Base-by-base conservation (phyloP, 1,140 invertebrate genomes). In the Rhyzopertha dominica region DNA sequence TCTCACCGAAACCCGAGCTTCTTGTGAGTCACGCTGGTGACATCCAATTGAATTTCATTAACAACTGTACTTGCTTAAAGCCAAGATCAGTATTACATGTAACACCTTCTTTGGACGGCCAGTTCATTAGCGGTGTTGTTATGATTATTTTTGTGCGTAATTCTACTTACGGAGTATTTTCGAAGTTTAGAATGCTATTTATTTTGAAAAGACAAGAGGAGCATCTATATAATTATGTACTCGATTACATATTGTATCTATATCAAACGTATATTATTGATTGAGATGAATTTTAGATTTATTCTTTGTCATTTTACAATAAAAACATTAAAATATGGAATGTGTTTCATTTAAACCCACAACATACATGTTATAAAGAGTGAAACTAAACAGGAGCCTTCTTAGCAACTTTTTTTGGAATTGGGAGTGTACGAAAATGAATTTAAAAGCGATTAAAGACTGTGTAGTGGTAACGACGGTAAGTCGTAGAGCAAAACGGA, bases 261-360 rank as follows among this genome's bases (percentile, higher is more conserved):
- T 65, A 65, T 65, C 58, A 65, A 62, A 59, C 58, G 54, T 61
- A 63, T 55, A 56, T 54, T 49, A 54, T 60, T 48, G 47, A 63
- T 61, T 62, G 56, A 59, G 58, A 65, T 45, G 59, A 65, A 49
- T 63, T 65, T 66, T 65, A 65, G 62, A 65, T 55, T 65, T 65
- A 63, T 66, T 66, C 63, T 66, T 66, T 63, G 63, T 66, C 60
- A 66, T 66, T 66, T 66, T 66, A 64, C 61, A 66, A 66, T 66
- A 66, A 64, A 66, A 62, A 34, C 10, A 13, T 14, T 31, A 31
- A 44, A 24, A 26, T 24, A 34, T 9, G 12, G 12, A n/a, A 17
- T 17, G 17, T 34, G n/a, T n/a, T n/a, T 34, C 14, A 13, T 8
- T 8, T n/a, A 26, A 8, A 8, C n/a, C n/a, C 8, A 26, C 25